Base-by-base conservation (phyloP, 2,113 vertebrate species). In the Phyllopteryx taeniolatus region DNA sequence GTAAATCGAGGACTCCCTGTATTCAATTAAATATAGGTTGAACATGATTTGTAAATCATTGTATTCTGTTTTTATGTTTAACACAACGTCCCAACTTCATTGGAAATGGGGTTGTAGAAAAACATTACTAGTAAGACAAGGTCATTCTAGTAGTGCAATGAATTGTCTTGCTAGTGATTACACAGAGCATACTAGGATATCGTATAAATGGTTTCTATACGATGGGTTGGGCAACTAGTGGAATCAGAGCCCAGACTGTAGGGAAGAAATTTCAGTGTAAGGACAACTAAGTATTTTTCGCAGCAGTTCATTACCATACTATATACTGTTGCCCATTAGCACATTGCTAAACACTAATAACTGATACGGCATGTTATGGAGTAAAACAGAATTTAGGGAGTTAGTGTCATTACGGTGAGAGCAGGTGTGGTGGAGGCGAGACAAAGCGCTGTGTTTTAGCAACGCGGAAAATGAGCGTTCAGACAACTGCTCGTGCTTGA, bases 351-450 rank as follows among this genome's bases (percentile, higher is more conserved):
- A 61, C 31, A 35, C 12, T 19, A 67, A n/a, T 70, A 71, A 79
- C 64, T 75, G 67, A 77, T 66, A 54, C 62, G 67, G 42, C 69
- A 54, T 82, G 56, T 39, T 73, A 77, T 68, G 44, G 10, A 43
- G 70, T 70, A 49, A 73, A 20, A 4, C 62, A 59, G 66, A 81
- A 78, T 82, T 69, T 73, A 82, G 62, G 56, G 67, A 46, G 68
- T 79, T 81, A 74, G 47, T 70, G 68, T 86, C 42, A 54, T 77
- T 35, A 68, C 53, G 46, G 44, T 71, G 49, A 76, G 66, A 69
- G 54, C 80, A 64, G 78, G 76, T 77, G 71, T 78, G 83, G 81
- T 70, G 63, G 78, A 83, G 81, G 85, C 42, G 72, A 73, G 60
- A 79, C 7, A 5, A 33, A 69, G 71, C 67, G 60, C 49, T 66